Evolutionary conservation across 1,140 invertebrate species (phyloP).

Genomic region (Venturia canescens): DNA sequence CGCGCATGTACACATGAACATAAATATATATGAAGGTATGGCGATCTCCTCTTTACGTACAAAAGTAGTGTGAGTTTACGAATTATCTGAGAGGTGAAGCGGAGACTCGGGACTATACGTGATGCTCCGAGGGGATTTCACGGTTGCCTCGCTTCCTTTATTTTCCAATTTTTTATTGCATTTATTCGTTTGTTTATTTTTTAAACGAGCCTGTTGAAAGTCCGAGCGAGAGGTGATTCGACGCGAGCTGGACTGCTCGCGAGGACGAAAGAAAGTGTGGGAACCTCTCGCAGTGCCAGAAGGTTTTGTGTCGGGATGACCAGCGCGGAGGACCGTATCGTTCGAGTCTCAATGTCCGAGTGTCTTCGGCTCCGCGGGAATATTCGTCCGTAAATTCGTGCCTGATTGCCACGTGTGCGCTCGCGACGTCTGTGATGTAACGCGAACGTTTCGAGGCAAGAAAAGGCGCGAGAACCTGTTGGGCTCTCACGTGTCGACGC

Average conservation of each 20-base stretch:
- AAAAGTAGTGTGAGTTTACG: background rate
- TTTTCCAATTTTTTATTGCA: background rate
- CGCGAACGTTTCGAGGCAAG: slow-evolving; percentile 27
- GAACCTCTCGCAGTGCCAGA: too few species aligned
- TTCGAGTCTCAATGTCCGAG: background rate
- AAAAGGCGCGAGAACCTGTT: slow-evolving; percentile 20
- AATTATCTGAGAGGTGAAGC: background rate
- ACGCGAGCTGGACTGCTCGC: too few species aligned
- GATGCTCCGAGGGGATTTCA: slow-evolving; percentile 6
- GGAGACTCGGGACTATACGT: slow-evolving; percentile 35
- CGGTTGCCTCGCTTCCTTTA: background rate
- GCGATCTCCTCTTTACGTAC: too few species aligned
- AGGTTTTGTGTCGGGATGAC: background rate
- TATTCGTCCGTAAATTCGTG: slow-evolving; percentile 66
- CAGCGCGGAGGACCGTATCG: slow-evolving; percentile 10
- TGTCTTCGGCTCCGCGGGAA: slow-evolving; percentile 42
- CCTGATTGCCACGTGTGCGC: slow-evolving; percentile 56
- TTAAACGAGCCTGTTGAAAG: background rate
- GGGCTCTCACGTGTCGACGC: background rate
- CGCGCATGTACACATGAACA: background rate
- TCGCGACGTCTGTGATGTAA: slow-evolving; percentile 44
- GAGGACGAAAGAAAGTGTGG: slow-evolving; percentile 66
- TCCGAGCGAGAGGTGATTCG: background rate
- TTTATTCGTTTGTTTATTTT: background rate
- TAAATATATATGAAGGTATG: too few species aligned